phyloP scores from a whole-genome alignment of 2,113 vertebrate species.

The Ancistrus triradiatus region DNA sequence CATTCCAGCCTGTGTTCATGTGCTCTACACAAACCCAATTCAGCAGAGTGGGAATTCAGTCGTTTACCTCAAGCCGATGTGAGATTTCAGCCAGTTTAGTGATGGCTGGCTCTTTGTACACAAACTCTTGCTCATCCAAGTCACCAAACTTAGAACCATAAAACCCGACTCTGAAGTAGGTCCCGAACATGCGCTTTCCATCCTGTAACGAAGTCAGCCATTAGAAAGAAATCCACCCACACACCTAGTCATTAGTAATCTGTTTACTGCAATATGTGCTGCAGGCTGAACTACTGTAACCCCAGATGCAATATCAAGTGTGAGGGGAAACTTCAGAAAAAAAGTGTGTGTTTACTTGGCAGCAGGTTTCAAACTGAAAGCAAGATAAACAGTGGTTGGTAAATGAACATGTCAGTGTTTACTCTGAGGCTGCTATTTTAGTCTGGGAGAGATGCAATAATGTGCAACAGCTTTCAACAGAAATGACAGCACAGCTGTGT shows the following conservation, averaged over 20 bases:
- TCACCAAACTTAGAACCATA: slow-evolving; percentile 96
- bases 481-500: too few species aligned
- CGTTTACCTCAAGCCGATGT: slow-evolving; percentile 89
- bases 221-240: background rate
- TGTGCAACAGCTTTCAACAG: too few species aligned
- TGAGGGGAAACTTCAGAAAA: slow-evolving; percentile 9
- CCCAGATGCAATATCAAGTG: background rate
- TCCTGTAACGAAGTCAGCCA: slow-evolving; percentile 63
- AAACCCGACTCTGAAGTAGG: slow-evolving; percentile 96
- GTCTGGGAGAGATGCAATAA: too few species aligned
- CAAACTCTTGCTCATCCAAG: slow-evolving; percentile 97
- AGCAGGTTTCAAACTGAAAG: slow-evolving; percentile 12
- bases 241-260: too few species aligned
- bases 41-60: background rate
- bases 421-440: slow-evolving; percentile 2
- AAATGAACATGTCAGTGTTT: slow-evolving; percentile 27
- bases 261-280: too few species aligned
- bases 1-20: background rate
- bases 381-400: slow-evolving; percentile 23
- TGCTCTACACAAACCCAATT: background rate
- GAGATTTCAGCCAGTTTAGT: slow-evolving; percentile 97
- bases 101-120: slow-evolving; percentile 97
- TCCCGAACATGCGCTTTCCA: slow-evolving; percentile 99
- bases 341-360: slow-evolving; percentile 28
- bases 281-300: slow-evolving; percentile 15